Evolutionary conservation across 2,113 vertebrate species (phyloP).

Genomic region (Chrysochloris asiatica): DNA sequence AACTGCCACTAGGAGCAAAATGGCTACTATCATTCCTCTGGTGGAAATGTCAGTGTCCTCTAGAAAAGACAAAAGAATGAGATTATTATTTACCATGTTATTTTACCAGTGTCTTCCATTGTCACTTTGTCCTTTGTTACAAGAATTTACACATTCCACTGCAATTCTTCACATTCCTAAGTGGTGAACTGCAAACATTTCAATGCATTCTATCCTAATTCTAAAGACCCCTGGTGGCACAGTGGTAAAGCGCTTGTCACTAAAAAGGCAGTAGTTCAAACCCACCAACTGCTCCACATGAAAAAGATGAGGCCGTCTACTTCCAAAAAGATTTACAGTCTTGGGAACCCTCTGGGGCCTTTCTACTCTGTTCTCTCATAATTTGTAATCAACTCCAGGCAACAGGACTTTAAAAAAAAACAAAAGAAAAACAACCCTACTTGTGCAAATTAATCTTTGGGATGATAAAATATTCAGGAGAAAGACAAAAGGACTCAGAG

Average conservation of each 20-base stretch:
- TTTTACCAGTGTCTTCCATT: too few relatives aligned
- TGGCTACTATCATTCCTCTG: slow-evolving; percentile 75
- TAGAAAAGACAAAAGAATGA: slow-evolving; percentile 42
- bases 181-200: background rate
- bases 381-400: too few relatives aligned
- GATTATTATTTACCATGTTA: background rate
- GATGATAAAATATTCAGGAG: too few relatives aligned
- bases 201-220: too few relatives aligned
- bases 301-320: background rate
- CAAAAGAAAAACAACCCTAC: too few relatives aligned
- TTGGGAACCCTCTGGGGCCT: too few relatives aligned
- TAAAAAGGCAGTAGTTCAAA: background rate
- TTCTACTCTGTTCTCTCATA: background rate
- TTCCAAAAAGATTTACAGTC: background rate
- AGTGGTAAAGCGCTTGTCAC: too few relatives aligned
- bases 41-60: slow-evolving; percentile 75
- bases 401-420: too few relatives aligned
- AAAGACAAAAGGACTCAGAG: background rate
- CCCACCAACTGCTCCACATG: too few relatives aligned
- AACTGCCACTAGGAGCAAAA: slow-evolving; percentile 62
- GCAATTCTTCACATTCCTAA: too few relatives aligned
- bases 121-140: background rate
- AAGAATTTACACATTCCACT: accelerated
- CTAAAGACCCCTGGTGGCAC: background rate
- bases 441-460: background rate